A percentile compares a stretch with the other conserved stretches of the same genome.
Conservation (phyloP, 2,888 invertebrate species). For the Drosophila buzzatii region DNA sequence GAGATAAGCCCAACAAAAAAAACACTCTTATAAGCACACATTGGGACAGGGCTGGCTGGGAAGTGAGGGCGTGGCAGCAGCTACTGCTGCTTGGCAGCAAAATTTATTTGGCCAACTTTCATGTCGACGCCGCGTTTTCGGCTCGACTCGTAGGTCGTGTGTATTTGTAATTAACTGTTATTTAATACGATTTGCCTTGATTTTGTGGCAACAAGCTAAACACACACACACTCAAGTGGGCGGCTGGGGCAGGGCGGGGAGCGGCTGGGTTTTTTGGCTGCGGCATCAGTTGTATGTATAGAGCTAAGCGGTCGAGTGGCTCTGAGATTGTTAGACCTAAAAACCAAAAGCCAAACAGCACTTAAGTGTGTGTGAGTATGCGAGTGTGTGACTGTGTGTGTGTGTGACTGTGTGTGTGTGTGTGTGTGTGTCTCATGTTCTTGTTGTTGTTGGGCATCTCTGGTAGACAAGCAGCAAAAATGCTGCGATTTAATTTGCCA, state of each 20-base stretch:
- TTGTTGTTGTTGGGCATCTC: constrained; percentile 16
- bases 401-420: not conserved
- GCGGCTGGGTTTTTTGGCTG: not conserved
- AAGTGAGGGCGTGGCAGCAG: not conserved
- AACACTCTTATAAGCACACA: constrained; percentile 29
- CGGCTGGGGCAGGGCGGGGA: not conserved
- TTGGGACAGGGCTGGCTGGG: not conserved
- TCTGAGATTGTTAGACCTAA: constrained; percentile 45
- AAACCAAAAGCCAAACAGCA: constrained; percentile 42
- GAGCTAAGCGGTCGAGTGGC: constrained; percentile 51
- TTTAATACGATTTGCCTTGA: constrained; percentile 76
- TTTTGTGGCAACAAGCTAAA: constrained; percentile 57
- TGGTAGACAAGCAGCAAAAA: constrained; percentile 36
- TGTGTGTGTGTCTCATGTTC: constrained; percentile 2
- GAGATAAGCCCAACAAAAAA: constrained; percentile 51
- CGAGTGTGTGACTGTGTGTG: constrained; percentile 2
- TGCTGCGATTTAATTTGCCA: constrained; percentile 72
- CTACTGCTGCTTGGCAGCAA: constrained; percentile 26
- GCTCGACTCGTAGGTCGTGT: constrained; percentile 37
- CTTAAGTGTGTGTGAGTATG: constrained; percentile 6
- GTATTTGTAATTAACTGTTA: constrained; percentile 77
- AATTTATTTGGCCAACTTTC: constrained; percentile 56
- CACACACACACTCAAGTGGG: constrained; percentile 6
- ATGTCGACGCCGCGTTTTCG: constrained; percentile 56
- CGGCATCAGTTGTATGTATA: constrained; percentile 9